phyloP scores from a whole-genome alignment of 2,888 invertebrate genomes.

The Lysandra coridon region DNA sequence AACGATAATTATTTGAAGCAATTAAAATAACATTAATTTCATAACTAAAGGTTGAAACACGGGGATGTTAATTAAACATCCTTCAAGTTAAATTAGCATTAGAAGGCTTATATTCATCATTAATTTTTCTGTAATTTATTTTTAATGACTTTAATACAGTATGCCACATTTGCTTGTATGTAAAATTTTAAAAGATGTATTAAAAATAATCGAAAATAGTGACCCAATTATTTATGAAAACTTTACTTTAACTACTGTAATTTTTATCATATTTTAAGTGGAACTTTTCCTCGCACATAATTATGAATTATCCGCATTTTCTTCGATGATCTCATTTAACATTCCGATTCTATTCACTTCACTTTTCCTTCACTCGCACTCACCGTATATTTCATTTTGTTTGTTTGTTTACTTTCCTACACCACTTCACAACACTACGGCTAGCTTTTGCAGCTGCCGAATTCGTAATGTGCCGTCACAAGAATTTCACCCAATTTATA shows the following conservation, averaged over 20 bases:
- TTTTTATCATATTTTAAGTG: neutral
- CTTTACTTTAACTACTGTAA: neutral
- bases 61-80: neutral
- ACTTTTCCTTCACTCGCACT: slow-evolving; percentile 56
- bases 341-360: slow-evolving; percentile 32
- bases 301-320: neutral
- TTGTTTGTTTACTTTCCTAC: slow-evolving; percentile 57
- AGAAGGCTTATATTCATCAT: neutral
- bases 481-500: slow-evolving; percentile 79
- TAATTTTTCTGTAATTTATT: neutral
- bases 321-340: neutral
- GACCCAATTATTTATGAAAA: neutral
- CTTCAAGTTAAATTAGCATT: neutral
- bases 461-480: slow-evolving; percentile 76
- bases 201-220: no score
- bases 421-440: slow-evolving; percentile 59
- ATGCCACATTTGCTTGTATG: no score
- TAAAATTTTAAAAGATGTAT: no score
- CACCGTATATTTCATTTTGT: slow-evolving; percentile 79
- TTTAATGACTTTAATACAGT: no score
- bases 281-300: neutral
- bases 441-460: slow-evolving; percentile 73
- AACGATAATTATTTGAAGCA: slow-evolving; percentile 15
- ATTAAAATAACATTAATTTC: slow-evolving; percentile 2
- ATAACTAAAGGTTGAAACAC: neutral